These are phyloP conservation scores for Tetropium fuscum DNA, from an alignment of 2,888 invertebrate species.

Conservation along the genomic window DNA sequence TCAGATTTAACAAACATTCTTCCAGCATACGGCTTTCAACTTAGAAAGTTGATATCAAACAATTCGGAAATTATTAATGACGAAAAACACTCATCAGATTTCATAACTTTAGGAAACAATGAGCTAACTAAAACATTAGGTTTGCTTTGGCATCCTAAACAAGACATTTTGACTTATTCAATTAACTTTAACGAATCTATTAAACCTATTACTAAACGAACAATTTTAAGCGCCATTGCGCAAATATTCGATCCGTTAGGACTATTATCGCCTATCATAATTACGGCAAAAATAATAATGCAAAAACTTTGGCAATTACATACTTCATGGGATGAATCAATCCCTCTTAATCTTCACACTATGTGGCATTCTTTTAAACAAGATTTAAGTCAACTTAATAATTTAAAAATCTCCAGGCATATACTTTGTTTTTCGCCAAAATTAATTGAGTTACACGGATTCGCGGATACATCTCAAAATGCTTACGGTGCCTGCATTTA, in stretches of 20 bases:
- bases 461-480: conserved; percentile 14
- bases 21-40: neutral
- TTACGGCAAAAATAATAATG: conserved; percentile 14
- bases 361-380: conserved; percentile 10
- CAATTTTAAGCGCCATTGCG: neutral
- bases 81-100: neutral
- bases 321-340: conserved; percentile 14
- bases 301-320: conserved; percentile 22
- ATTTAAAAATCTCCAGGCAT: conserved; percentile 5
- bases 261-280: conserved; percentile 3
- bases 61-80: neutral
- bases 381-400: conserved; percentile 5
- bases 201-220: neutral
- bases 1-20: neutral
- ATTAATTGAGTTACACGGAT: conserved; percentile 16
- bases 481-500: conserved; percentile 24
- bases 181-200: neutral
- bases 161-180: conserved; percentile 4
- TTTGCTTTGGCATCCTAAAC: conserved; percentile 5
- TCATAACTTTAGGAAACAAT: neutral
- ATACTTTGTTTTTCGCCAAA: neutral
- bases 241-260: conserved; percentile 7
- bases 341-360: conserved; percentile 10
- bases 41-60: neutral
- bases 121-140: conserved; percentile 10